Conservation (phyloP, 2,888 invertebrate species). For the Eupsilia transversa region DNA sequence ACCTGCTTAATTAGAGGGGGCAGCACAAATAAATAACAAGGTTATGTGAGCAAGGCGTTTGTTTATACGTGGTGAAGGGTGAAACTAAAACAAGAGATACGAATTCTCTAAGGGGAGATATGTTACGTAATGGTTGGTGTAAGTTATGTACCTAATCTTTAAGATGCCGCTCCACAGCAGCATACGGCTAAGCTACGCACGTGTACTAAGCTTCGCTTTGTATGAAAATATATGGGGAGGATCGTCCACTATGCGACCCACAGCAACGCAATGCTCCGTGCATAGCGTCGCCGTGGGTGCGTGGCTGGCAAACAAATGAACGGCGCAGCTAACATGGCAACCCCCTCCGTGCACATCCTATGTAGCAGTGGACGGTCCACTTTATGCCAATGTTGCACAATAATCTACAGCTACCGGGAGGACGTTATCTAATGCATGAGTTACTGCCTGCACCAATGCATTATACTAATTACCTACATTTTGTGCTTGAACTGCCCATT, state of each 20-base stretch:
- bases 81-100: conserved; percentile 27
- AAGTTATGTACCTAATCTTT: not conserved
- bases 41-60: conserved; percentile 20
- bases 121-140: conserved; percentile 7
- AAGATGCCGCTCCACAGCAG: not conserved
- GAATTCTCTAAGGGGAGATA: conserved; percentile 11
- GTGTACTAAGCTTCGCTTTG: not conserved
- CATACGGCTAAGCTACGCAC: too few species aligned
- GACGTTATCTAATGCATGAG: conserved; percentile 29
- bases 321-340: not conserved
- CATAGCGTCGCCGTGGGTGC: too few species aligned
- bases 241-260: not conserved
- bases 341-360: not conserved
- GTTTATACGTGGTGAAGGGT: not conserved
- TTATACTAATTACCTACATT: conserved; percentile 7
- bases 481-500: not conserved
- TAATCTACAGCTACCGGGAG: conserved; percentile 7
- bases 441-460: conserved; percentile 7
- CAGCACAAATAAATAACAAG: conserved; percentile 46
- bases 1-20: conserved; percentile 49
- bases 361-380: not conserved
- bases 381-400: conserved; percentile 6
- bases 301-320: not conserved
- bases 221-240: not conserved
- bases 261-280: too few species aligned